These are phyloP conservation scores for Hydrolagus colliei DNA, from an alignment of 2,797 vertebrate genomes.

Conservation along the genomic window DNA sequence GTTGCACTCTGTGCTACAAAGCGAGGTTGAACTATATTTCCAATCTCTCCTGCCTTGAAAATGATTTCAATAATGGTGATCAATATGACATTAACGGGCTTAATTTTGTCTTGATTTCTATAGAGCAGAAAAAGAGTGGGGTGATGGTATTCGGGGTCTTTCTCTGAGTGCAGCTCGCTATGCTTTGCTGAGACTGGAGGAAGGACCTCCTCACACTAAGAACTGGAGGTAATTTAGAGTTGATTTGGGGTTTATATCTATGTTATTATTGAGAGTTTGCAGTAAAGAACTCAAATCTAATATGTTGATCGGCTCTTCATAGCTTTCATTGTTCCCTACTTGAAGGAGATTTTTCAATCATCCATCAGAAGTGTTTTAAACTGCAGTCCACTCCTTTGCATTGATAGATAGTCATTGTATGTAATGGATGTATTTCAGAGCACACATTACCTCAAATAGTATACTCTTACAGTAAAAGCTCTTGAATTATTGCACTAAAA, in stretches of 20 bases:
- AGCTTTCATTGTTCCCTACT: not conserved
- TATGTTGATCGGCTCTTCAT: not conserved
- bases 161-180: slow-evolving; percentile 90
- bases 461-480: not conserved
- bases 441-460: too few species aligned
- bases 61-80: not conserved
- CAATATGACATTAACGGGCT: not conserved
- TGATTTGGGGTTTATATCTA: not conserved
- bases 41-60: not conserved
- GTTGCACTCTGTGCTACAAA: too few species aligned
- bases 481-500: not conserved
- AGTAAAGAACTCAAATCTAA: not conserved
- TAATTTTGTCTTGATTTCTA: slow-evolving; percentile 36
- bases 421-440: too few species aligned
- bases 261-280: not conserved
- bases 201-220: slow-evolving; percentile 91
- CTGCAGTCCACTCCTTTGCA: too few species aligned
- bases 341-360: too few species aligned
- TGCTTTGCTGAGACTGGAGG: slow-evolving; percentile 79
- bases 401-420: too few species aligned
- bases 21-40: not conserved
- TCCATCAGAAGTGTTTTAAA: too few species aligned
- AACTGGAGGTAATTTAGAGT: slow-evolving; percentile 79
- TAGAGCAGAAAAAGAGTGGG: slow-evolving; percentile 98
- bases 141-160: slow-evolving; percentile 88